These are phyloP conservation scores for Sceloporus tristichus DNA, from an alignment of 2,113 vertebrate genomes.

Conservation along the genomic window DNA sequence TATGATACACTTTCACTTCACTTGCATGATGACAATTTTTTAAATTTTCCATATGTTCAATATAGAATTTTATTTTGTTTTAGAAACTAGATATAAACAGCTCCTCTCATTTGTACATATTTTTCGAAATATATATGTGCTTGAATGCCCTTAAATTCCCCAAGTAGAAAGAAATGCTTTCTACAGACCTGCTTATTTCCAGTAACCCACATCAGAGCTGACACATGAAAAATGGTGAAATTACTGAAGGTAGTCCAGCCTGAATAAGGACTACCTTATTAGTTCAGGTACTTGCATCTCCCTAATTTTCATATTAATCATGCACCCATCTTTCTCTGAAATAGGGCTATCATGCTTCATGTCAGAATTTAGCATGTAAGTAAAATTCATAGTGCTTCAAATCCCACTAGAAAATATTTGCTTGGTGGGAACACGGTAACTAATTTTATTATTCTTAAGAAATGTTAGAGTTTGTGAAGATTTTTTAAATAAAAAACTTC, in stretches of 20 bases:
- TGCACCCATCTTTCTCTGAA: constrained; percentile 87
- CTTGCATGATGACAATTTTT: constrained; percentile 58
- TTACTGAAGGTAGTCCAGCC: constrained; percentile 91
- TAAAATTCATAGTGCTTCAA: constrained; percentile 88
- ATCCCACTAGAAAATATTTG: constrained; percentile 87
- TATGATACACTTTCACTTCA: constrained; percentile 14
- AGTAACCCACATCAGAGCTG: constrained; percentile 88
- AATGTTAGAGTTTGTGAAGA: constrained; percentile 50
- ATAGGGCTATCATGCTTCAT: constrained; percentile 83
- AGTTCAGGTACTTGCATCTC: constrained; percentile 97
- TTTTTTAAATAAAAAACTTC: constrained; percentile 59
- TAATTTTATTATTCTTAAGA: constrained; percentile 77
- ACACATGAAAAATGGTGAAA: constrained; percentile 99
- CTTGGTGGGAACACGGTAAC: constrained; percentile 74
- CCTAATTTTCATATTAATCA: constrained; percentile 99
- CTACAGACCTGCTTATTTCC: constrained; percentile 80
- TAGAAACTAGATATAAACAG: constrained; percentile 74
- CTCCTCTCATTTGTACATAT: constrained; percentile 71
- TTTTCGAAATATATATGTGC: constrained; percentile 77
- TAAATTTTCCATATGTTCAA: constrained; percentile 71
- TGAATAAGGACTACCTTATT: constrained; percentile 97
- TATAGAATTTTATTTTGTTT: constrained; percentile 76
- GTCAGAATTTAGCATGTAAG: constrained; percentile 87
- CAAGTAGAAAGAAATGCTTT: constrained; percentile 83
- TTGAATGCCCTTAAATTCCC: constrained; percentile 84